Percentiles rank a stretch among this genome's conserved stretches.
phyloP scores from a whole-genome alignment of 2,113 vertebrate species.

The Abramis brama region DNA sequence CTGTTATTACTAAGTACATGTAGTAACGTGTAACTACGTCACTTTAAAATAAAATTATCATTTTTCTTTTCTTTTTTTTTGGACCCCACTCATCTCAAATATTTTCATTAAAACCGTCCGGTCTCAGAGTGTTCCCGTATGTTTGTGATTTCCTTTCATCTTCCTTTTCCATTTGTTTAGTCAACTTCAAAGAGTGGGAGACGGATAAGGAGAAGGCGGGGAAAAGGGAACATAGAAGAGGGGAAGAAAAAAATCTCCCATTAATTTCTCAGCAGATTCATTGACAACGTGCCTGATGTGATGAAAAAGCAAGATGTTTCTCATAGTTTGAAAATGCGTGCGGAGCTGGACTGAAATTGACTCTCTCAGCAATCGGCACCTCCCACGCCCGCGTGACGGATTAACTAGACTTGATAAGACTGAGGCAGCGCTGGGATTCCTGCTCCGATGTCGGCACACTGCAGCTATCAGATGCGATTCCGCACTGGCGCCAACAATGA shows the following conservation, averaged over 20 bases:
- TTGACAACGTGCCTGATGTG: conserved; percentile 45
- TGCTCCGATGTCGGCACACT: conserved; percentile 4
- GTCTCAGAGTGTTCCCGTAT: conserved; percentile 27
- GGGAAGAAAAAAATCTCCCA: conserved; percentile 28
- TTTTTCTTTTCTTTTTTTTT: background rate
- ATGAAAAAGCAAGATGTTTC: conserved; percentile 52
- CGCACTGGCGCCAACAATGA: conserved; percentile 9
- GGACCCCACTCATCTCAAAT: background rate
- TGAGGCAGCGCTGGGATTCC: background rate
- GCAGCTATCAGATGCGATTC: conserved; percentile 24
- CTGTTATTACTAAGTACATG: too few species aligned
- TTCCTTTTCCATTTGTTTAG: conserved; percentile 45
- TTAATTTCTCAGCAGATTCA: conserved; percentile 49
- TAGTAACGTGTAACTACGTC: too few species aligned
- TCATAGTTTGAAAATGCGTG: conserved; percentile 51
- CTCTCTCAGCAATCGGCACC: conserved; percentile 44
- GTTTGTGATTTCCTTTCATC: conserved; percentile 45
- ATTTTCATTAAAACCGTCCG: conserved; percentile 26
- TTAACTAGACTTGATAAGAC: conserved; percentile 43
- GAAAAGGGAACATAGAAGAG: conserved; percentile 15
- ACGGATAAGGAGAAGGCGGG: conserved; percentile 17
- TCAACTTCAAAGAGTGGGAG: conserved; percentile 43
- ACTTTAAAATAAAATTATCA: background rate
- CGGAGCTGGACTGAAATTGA: conserved; percentile 44
- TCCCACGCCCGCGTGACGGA: conserved; percentile 43